Evolutionary conservation across 2,797 vertebrate species (phyloP), one percentile per base, ranked within the genome.

Genomic region (Naso thynnoides): DNA sequence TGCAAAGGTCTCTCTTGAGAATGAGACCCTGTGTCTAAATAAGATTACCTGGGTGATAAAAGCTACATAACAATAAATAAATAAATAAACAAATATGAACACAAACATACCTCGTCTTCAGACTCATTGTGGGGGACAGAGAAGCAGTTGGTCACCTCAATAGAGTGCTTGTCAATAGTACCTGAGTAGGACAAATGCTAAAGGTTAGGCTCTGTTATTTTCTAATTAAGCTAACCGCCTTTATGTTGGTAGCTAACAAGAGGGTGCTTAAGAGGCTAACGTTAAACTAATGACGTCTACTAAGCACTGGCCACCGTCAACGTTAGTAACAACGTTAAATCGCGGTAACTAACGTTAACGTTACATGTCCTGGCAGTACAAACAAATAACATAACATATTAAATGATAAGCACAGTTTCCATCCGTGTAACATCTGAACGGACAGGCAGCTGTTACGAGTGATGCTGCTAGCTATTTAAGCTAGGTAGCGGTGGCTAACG

Each of bases 61-160:
- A n/a, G n/a, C n/a, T n/a, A n/a, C n/a, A n/a, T n/a, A n/a, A n/a
- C n/a, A n/a, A n/a, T n/a, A n/a, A n/a, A n/a, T n/a, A n/a, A n/a
- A n/a, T n/a, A n/a, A 23, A 21, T 7, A 10, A 36, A 36, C 10
- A 5, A 5, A 14, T n/a, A 16, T 2, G 6, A 6, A 10, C 16
- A 11, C 2, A 15, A 18, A 82, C 94, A 76, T 74, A 99, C 98
- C 96, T 99, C 98, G 86, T 99, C 98, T 83, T 99, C 98, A 0
- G 98, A 99, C 87, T 99, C 98, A 48, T 99, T 99, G 94, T 99
- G 98, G 0, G 98, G 98, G 3, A 99, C 98, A 3, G 98, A 99
- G 93, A 99, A 99, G 88, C 98, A 99, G 87, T 99, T 99, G 86
- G 98, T 99, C 76, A 98, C 96, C 64, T 99, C 98, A 18, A 99